These are phyloP conservation scores for Drosophila truncata DNA, from an alignment of 1,140 invertebrate species.

Conservation along the genomic window DNA sequence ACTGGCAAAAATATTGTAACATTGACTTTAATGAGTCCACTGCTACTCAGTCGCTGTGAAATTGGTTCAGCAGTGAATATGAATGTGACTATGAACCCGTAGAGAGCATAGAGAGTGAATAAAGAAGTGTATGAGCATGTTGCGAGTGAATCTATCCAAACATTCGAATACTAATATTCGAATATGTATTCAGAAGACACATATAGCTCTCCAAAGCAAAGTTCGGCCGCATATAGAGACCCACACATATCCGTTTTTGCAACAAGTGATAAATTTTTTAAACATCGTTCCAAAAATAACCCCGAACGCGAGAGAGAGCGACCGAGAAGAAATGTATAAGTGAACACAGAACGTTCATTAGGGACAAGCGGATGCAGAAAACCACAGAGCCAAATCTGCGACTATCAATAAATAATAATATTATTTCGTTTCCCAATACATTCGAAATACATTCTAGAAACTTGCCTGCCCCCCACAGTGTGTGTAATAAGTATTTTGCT, in stretches of 20 bases:
- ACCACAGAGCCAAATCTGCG: constrained; percentile 30
- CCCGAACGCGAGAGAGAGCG: constrained; percentile 46
- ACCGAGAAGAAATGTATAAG: constrained; percentile 43
- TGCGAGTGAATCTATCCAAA: constrained; percentile 34
- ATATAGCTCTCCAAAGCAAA: constrained; percentile 44
- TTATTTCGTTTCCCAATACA: constrained; percentile 37
- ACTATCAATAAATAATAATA: constrained; percentile 38
- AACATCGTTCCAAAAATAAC: constrained; percentile 68
- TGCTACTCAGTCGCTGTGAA: constrained; percentile 27
- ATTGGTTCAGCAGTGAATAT: constrained; percentile 51
- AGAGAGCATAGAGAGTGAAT: constrained; percentile 33
- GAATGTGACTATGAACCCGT: constrained; percentile 31
- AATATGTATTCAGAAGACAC: constrained; percentile 29
- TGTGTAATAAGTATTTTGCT: constrained; percentile 9
- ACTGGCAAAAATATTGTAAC: constrained; percentile 55
- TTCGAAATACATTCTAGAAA: constrained; percentile 3
- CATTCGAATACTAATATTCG: constrained; percentile 36
- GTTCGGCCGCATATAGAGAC: constrained; percentile 35
- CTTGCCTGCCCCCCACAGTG: neutral
- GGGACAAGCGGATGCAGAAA: constrained; percentile 41
- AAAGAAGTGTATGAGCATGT: constrained; percentile 28
- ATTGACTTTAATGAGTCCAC: constrained; percentile 51
- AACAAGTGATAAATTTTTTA: constrained; percentile 70
- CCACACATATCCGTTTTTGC: constrained; percentile 62
- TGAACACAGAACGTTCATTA: constrained; percentile 19